Evolutionary conservation across 1,140 invertebrate species (phyloP), one percentile per base, ranked within the genome.

Genomic region (Conopomorpha cramerella): DNA sequence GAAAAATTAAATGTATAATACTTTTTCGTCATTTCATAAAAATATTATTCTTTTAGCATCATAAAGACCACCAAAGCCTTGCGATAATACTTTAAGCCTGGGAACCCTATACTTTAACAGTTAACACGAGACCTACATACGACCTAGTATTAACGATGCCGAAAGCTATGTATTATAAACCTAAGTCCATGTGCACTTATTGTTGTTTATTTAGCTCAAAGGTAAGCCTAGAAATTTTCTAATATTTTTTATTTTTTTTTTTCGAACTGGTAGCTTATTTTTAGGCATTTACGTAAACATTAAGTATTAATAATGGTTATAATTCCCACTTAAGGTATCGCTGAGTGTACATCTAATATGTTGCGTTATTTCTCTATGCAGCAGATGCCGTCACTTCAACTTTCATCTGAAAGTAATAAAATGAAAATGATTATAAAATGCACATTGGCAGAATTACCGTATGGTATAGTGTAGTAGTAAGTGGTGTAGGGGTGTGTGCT

Each of bases 181-280:
- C 30, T n/a, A n/a, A 66, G 68, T 64, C 66, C 58, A 62, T 68
- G 71, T 76, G 71, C 71, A 76, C 65, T 71, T 71, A 71, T 49
- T 62, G 59, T 64, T 55, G 41, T 60, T 70, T 51, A 70, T 65
- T 68, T 63, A 55, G 63, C 60, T 49, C 68, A 72, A 67, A 39
- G 46, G 70, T 66, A 76, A 72, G 71, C 71, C 60, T 76, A 72
- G 56, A 49, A 62, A 52, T 59, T 57, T 46, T 53, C 65, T 74
- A 72, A 61, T 39, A 58, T 65, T 58, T 66, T 65, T 67, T 60
- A 65, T 32, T 54, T 54, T 46, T 56, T 48, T 51, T 45, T 53
- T 60, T n/a, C n/a, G n/a, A n/a, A n/a, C n/a, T n/a, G n/a, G 63
- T 53, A 61, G 55, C 57, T 70, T 70, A 72, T 46, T 26, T n/a